Evolutionary conservation across 1,140 invertebrate species (phyloP), one percentile per base, ranked within the genome.

Genomic region (Drosophila seguyi): DNA sequence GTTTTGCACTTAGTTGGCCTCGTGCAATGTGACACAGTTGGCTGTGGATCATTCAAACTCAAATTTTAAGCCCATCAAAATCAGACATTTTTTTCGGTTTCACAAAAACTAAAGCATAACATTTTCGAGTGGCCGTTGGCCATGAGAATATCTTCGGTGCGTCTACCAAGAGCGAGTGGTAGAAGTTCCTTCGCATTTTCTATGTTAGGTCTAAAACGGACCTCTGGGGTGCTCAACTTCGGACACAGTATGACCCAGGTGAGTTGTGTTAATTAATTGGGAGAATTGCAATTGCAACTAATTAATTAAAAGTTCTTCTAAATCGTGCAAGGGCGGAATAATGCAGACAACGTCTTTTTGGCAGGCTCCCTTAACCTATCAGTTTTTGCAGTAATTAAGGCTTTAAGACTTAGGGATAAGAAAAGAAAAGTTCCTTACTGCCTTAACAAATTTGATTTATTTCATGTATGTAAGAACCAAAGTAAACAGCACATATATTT

Each of bases 81-180:
- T 72, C 38, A 14, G 0, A 39, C 13, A 47, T 22, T 57, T 22
- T 18, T 6, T 48, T 69, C 11, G 16, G 36, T 5, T 42, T 20
- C 16, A n/a, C 36, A 31, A 16, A 38, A 55, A 34, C 27, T 18
- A 41, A 20, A 39, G 42, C 27, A 16, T 16, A n/a, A 47, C 29
- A 52, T 53, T 42, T 27, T 27, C 18, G 29, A 45, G 42, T 34
- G 63, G 29, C 48, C 16, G 2, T 14, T 50, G 25, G 69, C 29
- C n/a, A 58, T 59, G 68, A 69, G 27, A 58, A 72, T 44, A 31
- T 27, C 39, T 34, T 38, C 22, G n/a, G 27, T 67, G 4, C 69
- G 53, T 27, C 67, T 73, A 45, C 69, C 69, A 22, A 72, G 36
- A 8, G 38, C 58, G 27, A 73, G 44, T 72, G 69, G 69, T 36